phyloP scores from a whole-genome alignment of 1,140 invertebrate genomes.

The Acyrthosiphon pisum region DNA sequence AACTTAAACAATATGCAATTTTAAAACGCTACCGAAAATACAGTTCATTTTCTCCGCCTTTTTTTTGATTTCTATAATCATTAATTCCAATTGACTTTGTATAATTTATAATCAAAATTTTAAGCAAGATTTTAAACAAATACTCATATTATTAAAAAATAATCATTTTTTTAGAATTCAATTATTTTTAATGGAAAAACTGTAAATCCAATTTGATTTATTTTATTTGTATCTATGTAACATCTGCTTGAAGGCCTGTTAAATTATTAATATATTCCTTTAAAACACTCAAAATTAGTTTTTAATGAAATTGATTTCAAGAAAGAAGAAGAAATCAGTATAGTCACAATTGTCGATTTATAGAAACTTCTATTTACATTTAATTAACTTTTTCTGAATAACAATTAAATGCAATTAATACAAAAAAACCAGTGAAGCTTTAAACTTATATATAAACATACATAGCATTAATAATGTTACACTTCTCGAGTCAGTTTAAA shows the following conservation, averaged over 20 bases:
- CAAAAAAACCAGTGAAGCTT: neutral
- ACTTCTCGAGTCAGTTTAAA: neutral
- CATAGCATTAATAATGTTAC: neutral
- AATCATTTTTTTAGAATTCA: neutral
- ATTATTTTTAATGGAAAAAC: neutral
- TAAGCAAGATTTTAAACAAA: neutral
- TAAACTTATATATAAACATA: neutral
- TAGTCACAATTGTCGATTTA: neutral
- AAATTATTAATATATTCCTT: neutral
- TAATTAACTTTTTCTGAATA: neutral
- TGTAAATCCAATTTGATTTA: neutral
- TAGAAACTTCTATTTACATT: neutral
- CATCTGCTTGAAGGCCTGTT: neutral
- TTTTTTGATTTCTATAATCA: neutral
- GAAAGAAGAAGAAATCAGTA: neutral
- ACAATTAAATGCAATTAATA: neutral
- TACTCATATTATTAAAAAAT: neutral
- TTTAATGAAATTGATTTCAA: slow-evolving; percentile 8
- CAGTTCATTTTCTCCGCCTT: neutral
- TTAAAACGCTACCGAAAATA: neutral
- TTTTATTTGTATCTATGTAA: neutral
- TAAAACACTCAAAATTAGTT: neutral
- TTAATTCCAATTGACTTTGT: neutral
- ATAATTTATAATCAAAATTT: neutral
- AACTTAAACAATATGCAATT: neutral